Evolutionary conservation across 2,113 vertebrate genomes (phyloP), one percentile per base, ranked within the genome.

Genomic region (Rutilus rutilus): DNA sequence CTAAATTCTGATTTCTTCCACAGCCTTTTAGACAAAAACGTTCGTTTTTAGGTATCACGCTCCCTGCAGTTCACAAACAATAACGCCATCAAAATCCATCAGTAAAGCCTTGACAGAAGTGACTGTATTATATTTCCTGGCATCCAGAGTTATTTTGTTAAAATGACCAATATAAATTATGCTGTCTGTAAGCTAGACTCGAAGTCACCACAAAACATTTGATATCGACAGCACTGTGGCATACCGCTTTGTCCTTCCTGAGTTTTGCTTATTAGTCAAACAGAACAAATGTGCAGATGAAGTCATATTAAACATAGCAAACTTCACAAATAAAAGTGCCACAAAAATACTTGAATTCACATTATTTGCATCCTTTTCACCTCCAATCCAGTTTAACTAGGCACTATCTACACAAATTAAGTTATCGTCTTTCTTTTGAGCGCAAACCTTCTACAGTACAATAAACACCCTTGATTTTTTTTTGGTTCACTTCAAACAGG

Each of bases 111-210:
- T 54, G 74, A 27, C 8, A 33, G 54, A 77, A 33, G 25, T 54
- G 45, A 25, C 73, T 52, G 45, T 15, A 52, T 75, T 75, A 9
- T 77, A 54, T 77, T 77, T 52, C 47, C 74, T 30, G 14, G 45
- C 47, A 50, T 76, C 14, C n/a, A 17, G 12, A 54, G n/a, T 30
- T 77, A 19, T 77, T 77, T 77, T 27, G 74, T 33, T 77, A 77
- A 77, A 54, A 36, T 39, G 19, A 42, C 36, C 36, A 42, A 42
- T 73, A 42, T 73, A 42, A 71, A 71, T 27, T 71, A 10, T 71
- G 36, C 12, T 67, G 69, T 73, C 36, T n/a, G 69, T 36, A 73
- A 73, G 67, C 67, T 42, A 71, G 67, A 39, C 36, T 42, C 19
- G 2, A 39, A 23, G 67, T 23, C 67, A 71, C 64, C 64, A 67